Percentiles rank a stretch among this genome's conserved stretches.
Conservation (phyloP, 2,797 vertebrate species). For the Forpus xanthops region DNA sequence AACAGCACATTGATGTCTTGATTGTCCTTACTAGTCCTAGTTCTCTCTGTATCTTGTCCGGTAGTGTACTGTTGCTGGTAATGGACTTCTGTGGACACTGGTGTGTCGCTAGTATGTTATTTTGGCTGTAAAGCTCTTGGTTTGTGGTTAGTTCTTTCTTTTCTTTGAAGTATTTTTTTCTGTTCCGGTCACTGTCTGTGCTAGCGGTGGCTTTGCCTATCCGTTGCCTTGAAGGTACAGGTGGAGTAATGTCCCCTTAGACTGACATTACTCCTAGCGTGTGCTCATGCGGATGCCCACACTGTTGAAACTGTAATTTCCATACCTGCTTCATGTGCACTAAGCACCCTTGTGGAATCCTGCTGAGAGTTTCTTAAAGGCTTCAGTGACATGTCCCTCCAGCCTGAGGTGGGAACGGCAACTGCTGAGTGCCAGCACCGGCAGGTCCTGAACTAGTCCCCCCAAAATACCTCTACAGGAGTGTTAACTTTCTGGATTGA, state of each 20-base stretch:
- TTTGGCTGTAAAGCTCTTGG: constrained; percentile 79
- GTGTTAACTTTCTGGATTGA: not conserved
- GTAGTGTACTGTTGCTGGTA: constrained; percentile 71
- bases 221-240: constrained; percentile 79
- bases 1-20: constrained; percentile 74
- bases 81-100: constrained; percentile 76
- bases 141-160: constrained; percentile 78
- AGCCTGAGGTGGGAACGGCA: not conserved
- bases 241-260: constrained; percentile 80
- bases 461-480: not conserved
- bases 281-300: constrained; percentile 82
- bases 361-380: constrained; percentile 81
- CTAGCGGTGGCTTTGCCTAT: constrained; percentile 85
- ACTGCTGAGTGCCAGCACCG: not conserved
- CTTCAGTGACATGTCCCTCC: constrained; percentile 45
- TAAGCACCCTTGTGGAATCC: constrained; percentile 91
- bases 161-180: constrained; percentile 63
- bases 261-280: constrained; percentile 80
- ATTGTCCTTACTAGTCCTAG: constrained; percentile 74
- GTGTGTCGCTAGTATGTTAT: constrained; percentile 76
- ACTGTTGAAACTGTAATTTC: constrained; percentile 81
- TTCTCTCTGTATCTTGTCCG: constrained; percentile 75
- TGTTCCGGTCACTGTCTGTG: constrained; percentile 82
- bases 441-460: not conserved
- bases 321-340: constrained; percentile 91